These are phyloP conservation scores for Sebastes matsubarae DNA, from an alignment of 2,797 vertebrate species.

Conservation along the genomic window DNA sequence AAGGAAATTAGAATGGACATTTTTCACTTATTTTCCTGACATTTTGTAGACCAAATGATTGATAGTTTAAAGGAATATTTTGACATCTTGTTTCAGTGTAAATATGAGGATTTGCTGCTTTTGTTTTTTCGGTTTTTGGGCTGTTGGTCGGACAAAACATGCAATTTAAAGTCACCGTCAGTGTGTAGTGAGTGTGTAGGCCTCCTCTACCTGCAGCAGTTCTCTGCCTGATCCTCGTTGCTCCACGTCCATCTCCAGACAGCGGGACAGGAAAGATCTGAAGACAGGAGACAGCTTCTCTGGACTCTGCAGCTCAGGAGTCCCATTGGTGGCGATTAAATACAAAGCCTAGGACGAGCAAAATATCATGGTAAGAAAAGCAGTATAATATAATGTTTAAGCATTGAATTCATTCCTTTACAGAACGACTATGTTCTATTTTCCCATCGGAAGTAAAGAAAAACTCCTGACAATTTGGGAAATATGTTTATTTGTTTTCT, in stretches of 20 bases:
- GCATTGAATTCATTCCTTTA: background rate
- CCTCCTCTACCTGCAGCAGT: constrained; percentile 88
- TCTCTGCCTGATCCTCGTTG: constrained; percentile 96
- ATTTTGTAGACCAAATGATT: background rate
- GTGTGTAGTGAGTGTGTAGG: background rate
- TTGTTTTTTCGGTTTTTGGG: background rate
- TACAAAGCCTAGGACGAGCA: constrained; percentile 88
- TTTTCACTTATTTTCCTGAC: background rate
- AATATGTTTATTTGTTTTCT: background rate
- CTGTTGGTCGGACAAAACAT: background rate
- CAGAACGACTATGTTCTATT: background rate
- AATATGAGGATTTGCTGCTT: background rate
- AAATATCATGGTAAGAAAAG: background rate
- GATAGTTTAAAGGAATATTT: background rate
- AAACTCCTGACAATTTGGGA: rapidly evolving
- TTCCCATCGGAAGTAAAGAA: background rate
- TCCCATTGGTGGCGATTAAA: constrained; percentile 98
- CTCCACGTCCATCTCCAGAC: constrained; percentile 98
- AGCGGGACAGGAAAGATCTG: constrained; percentile 94
- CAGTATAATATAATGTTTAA: background rate
- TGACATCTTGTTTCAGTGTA: background rate
- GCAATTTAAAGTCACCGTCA: too few relatives aligned
- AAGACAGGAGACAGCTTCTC: constrained; percentile 96
- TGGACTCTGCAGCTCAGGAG: constrained; percentile 96
- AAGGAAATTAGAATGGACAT: background rate